phyloP scores from a whole-genome alignment of 2,113 vertebrate genomes.

The Corynorhinus townsendii region DNA sequence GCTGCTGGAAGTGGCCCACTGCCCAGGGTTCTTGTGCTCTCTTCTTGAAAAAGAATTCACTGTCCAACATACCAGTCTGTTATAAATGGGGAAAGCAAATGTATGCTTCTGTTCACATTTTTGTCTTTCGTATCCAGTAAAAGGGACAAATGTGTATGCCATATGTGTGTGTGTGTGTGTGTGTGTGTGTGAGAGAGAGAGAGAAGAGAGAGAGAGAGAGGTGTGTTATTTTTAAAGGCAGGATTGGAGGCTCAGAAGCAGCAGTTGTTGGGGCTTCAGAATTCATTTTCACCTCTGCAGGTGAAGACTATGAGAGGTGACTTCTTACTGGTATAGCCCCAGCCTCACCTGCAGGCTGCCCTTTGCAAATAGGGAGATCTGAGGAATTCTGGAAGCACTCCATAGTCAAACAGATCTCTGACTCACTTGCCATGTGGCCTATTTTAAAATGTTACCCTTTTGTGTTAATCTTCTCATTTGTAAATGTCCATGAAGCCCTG shows the following conservation, averaged over 20 bases:
- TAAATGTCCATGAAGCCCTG: neutral
- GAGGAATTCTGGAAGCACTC: neutral
- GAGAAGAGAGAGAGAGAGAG: too few relatives aligned
- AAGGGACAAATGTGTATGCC: neutral
- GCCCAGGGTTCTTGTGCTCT: neutral
- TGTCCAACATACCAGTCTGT: neutral
- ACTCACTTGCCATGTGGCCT: neutral
- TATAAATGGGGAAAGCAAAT: neutral
- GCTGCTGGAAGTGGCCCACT: neutral
- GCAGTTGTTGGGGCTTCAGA: neutral
- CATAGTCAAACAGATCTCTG: neutral
- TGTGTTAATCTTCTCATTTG: neutral
- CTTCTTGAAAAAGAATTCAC: neutral
- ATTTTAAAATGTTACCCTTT: neutral
- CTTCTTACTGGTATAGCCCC: neutral
- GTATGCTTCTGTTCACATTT: neutral
- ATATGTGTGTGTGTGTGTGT: neutral
- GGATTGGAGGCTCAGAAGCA: neutral
- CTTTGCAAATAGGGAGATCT: neutral
- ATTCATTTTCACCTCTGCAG: neutral
- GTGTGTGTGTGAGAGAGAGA: too few relatives aligned
- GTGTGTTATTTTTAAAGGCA: neutral
- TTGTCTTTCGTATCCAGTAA: neutral
- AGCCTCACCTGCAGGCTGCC: too few relatives aligned
- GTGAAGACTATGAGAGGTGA: neutral